A percentile compares a stretch with the other conserved stretches of the same genome.
Conservation (phyloP, 2,113 vertebrate species). For the Saccopteryx leptura region DNA sequence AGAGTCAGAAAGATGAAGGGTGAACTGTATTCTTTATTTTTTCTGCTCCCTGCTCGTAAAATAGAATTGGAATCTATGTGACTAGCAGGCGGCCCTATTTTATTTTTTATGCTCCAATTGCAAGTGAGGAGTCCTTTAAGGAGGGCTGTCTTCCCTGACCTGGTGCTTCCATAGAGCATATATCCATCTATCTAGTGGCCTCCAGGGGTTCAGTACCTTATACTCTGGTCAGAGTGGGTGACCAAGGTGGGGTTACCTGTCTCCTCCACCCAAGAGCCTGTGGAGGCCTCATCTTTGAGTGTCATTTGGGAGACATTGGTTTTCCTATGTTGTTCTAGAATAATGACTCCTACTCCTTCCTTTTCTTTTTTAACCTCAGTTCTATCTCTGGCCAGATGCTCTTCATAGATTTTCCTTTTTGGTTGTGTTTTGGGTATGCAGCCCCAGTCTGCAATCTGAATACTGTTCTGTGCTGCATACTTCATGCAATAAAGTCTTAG, state of each 20-base stretch:
- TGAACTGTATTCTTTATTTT: not conserved
- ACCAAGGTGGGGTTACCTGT: not conserved
- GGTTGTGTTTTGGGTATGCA: not conserved
- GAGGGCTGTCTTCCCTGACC: not conserved
- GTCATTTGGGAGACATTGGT: not conserved
- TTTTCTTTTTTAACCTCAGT: not conserved
- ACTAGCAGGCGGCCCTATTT: not conserved
- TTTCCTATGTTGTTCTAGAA: not conserved
- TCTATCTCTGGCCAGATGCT: not conserved
- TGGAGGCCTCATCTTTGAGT: not conserved
- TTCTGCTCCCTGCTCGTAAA: constrained; percentile 9
- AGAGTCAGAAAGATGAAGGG: constrained; percentile 20
- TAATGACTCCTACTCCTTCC: not conserved
- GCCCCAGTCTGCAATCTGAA: not conserved
- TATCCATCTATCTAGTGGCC: not conserved
- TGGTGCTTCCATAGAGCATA: not conserved
- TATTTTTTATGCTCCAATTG: constrained; percentile 19
- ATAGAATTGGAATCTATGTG: not conserved
- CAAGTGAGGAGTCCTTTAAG: not conserved
- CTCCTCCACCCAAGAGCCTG: not conserved
- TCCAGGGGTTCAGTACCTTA: not conserved
- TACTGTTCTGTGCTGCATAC: not conserved
- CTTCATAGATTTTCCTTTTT: not conserved
- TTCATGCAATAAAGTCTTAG: not conserved
- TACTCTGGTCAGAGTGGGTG: not conserved